Conservation (phyloP, 1,140 invertebrate species). For the Pectinophora gossypiella region DNA sequence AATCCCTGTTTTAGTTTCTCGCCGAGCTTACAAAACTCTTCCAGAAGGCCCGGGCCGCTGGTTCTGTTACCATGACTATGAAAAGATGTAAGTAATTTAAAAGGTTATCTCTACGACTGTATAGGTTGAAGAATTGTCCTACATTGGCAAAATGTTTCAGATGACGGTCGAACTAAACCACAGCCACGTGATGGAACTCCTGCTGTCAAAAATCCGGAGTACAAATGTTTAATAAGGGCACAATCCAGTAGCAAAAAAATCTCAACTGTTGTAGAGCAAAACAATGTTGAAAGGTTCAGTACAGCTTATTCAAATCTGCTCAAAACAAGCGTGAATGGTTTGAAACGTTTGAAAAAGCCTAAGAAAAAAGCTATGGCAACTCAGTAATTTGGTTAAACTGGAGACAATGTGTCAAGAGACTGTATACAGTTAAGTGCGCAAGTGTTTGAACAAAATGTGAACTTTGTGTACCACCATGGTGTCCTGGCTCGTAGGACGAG, state of each 20-base stretch:
- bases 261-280: conserved; percentile 86
- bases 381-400: conserved; percentile 35
- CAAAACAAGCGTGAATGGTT: conserved; percentile 89
- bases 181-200: conserved; percentile 78
- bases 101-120: neutral
- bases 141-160: conserved; percentile 66
- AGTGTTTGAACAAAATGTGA: conserved; percentile 27
- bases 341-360: conserved; percentile 90
- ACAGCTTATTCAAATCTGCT: conserved; percentile 88
- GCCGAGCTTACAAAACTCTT: conserved; percentile 80
- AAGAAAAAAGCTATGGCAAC: conserved; percentile 78
- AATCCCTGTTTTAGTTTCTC: conserved; percentile 78
- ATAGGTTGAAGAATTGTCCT: conserved; percentile 6
- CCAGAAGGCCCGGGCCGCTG: conserved; percentile 78
- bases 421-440: conserved; percentile 31
- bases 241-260: conserved; percentile 86
- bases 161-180: conserved; percentile 86
- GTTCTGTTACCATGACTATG: conserved; percentile 82
- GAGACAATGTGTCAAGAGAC: conserved; percentile 42
- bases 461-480: conserved; percentile 20
- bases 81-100: conserved; percentile 80
- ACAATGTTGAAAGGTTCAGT: conserved; percentile 91
- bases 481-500: conserved; percentile 33
- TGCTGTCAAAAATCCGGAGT: conserved; percentile 79
- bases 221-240: conserved; percentile 86